A percentile compares a stretch with the other conserved stretches of the same genome.
These are phyloP conservation scores for Episyrphus balteatus DNA, from an alignment of 1,140 invertebrate genomes.

Conservation along the genomic window DNA sequence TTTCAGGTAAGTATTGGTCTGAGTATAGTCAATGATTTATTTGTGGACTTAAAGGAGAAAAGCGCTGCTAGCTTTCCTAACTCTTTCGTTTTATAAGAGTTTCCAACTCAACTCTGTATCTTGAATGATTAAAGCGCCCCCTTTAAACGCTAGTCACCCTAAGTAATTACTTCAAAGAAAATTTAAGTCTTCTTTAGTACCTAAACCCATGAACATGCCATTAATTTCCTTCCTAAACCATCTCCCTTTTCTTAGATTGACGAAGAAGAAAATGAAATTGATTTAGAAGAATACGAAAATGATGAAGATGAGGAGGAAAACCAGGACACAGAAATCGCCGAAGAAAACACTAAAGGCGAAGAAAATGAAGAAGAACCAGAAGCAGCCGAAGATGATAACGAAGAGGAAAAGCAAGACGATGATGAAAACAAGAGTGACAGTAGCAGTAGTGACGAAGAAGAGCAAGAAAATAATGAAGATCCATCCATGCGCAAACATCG, in stretches of 20 bases:
- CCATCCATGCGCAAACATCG: constrained; percentile 20
- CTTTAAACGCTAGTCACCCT: no score
- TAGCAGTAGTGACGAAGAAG: constrained; percentile 12
- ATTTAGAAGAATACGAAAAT: constrained; percentile 12
- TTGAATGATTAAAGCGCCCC: no score
- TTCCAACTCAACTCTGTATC: no score
- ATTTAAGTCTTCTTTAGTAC: no score
- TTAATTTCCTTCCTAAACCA: no score
- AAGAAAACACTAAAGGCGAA: constrained; percentile 1
- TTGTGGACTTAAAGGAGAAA: no score
- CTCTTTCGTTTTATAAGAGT: no score
- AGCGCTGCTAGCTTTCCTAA: no score
- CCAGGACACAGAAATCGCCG: constrained; percentile 11
- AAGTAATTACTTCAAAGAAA: no score
- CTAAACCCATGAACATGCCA: no score
- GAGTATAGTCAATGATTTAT: no score
- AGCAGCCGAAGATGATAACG: constrained; percentile 15
- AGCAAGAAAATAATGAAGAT: constrained; percentile 10
- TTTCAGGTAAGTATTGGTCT: no score
- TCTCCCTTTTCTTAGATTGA: constrained; percentile 22
- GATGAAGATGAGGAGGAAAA: constrained; percentile 22
- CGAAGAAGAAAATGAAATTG: constrained; percentile 22
- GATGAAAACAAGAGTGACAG: constrained; percentile 3
- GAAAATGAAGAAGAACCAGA: constrained; percentile 20
- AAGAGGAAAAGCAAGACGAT: background rate